These are phyloP conservation scores for Python bivittatus DNA, from an alignment of 2,113 vertebrate genomes.

Conservation along the genomic window DNA sequence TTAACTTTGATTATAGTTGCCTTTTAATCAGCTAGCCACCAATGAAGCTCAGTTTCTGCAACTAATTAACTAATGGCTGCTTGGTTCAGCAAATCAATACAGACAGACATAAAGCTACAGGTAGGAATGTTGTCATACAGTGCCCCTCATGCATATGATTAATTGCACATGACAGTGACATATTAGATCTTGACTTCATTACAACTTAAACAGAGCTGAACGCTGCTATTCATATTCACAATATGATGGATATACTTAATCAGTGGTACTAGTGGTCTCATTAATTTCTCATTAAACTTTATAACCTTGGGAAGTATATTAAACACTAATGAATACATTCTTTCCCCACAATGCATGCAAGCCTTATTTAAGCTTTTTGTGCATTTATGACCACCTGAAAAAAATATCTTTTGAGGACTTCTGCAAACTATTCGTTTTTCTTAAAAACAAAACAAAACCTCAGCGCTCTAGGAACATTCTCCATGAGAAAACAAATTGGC, in stretches of 20 bases:
- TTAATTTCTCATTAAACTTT: slow-evolving; percentile 77
- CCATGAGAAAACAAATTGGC: not conserved
- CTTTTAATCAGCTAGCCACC: slow-evolving; percentile 43
- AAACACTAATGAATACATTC: slow-evolving; percentile 68
- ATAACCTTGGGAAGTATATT: slow-evolving; percentile 75
- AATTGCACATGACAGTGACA: slow-evolving; percentile 61
- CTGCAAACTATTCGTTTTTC: not conserved
- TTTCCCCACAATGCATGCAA: slow-evolving; percentile 36
- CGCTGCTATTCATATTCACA: slow-evolving; percentile 53
- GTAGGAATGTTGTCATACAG: slow-evolving; percentile 61
- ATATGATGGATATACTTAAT: slow-evolving; percentile 76
- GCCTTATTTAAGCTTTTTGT: slow-evolving; percentile 39
- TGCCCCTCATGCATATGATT: slow-evolving; percentile 60
- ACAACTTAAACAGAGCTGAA: slow-evolving; percentile 51
- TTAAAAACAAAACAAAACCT: not conserved
- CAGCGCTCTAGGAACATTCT: not conserved
- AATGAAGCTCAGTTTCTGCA: slow-evolving; percentile 55
- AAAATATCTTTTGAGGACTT: not conserved
- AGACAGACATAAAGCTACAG: slow-evolving; percentile 47
- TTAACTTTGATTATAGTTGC: slow-evolving; percentile 33
- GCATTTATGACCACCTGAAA: not conserved
- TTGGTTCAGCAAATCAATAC: slow-evolving; percentile 52
- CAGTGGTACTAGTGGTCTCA: slow-evolving; percentile 69
- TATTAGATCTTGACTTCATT: slow-evolving; percentile 57
- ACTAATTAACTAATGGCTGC: slow-evolving; percentile 62